Conservation (phyloP, 2,113 vertebrate genomes). For the Centropristis striata region DNA sequence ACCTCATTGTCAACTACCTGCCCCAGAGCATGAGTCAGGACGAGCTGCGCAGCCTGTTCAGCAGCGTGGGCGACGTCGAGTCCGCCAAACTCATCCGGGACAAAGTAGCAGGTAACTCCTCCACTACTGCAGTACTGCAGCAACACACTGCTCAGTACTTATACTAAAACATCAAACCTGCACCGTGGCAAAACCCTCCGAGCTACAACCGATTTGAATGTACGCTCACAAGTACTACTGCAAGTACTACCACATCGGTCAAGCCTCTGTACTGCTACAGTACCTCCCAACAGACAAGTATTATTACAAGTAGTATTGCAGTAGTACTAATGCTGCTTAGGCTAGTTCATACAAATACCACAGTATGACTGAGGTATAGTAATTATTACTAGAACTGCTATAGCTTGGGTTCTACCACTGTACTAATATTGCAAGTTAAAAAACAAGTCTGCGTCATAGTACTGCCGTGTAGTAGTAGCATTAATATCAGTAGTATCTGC, state of each 20-base stretch:
- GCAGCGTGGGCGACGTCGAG: constrained; percentile 96
- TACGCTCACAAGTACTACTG: background rate
- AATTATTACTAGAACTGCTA: background rate
- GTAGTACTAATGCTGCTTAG: background rate
- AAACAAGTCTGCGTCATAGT: background rate
- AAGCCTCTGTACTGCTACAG: background rate
- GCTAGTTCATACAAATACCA: background rate
- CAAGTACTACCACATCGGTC: background rate
- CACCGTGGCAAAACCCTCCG: background rate
- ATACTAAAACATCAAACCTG: background rate
- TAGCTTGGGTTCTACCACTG: background rate
- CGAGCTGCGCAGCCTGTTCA: constrained; percentile 95
- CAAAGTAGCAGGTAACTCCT: constrained; percentile 95
- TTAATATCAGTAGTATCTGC: background rate
- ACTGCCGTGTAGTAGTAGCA: background rate
- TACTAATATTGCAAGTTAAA: background rate
- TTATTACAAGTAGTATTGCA: background rate
- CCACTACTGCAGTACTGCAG: background rate
- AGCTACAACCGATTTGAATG: background rate
- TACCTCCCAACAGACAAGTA: background rate
- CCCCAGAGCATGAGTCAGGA: constrained; percentile 99
- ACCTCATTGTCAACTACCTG: constrained; percentile 98
- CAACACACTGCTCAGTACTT: background rate
- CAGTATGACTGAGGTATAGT: background rate
- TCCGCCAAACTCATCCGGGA: constrained; percentile 97